Conservation (phyloP, 1,140 invertebrate species). For the Coelopa frigida region DNA sequence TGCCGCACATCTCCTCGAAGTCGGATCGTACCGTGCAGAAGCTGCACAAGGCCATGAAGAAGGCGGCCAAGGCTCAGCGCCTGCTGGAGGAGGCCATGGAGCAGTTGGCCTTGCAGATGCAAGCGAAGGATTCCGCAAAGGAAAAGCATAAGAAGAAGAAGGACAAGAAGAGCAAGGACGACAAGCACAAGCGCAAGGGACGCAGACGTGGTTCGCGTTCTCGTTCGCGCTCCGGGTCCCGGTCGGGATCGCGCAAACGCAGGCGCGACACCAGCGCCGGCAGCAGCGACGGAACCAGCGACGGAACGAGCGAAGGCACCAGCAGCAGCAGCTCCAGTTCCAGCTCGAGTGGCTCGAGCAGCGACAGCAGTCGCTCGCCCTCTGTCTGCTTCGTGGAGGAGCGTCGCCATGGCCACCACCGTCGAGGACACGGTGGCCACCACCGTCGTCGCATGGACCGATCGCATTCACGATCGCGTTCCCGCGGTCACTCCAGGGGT, state of each 20-base stretch:
- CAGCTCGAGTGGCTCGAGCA: conserved; percentile 11
- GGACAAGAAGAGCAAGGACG: conserved; percentile 20
- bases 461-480: neutral
- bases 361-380: no score
- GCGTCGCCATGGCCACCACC: conserved; percentile 6
- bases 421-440: neutral
- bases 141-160: conserved; percentile 22
- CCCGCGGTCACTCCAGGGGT: conserved; percentile 6
- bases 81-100: conserved; percentile 22
- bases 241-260: neutral
- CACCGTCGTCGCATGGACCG: neutral
- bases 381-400: neutral
- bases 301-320: conserved; percentile 13
- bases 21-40: neutral
- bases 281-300: conserved; percentile 18
- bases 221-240: neutral
- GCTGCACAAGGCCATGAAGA: conserved; percentile 24
- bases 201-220: conserved; percentile 1
- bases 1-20: no score
- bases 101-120: conserved; percentile 19
- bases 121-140: conserved; percentile 14
- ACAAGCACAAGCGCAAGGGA: conserved; percentile 10
- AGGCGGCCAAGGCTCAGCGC: conserved; percentile 22
- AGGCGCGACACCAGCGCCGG: conserved; percentile 13
- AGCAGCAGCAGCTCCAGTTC: conserved; percentile 15